Evolutionary conservation across 2,888 invertebrate species (phyloP).

Genomic region (Eueremaeus valkanovi): DNA sequence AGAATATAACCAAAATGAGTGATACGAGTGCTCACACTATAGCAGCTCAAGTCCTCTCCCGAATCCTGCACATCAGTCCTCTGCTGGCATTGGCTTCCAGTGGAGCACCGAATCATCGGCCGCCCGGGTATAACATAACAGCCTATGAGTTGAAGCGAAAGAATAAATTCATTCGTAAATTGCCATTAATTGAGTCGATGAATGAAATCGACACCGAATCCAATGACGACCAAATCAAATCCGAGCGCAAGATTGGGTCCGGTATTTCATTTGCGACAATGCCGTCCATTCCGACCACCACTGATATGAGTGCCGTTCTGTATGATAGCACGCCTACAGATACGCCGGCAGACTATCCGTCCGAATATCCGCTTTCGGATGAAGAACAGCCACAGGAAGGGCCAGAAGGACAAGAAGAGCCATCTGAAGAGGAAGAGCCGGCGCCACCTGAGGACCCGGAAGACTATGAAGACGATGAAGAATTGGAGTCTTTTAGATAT

Average conservation of each 20-base stretch:
- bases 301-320: not conserved
- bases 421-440: not conserved
- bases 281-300: not conserved
- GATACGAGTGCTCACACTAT: not conserved
- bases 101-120: not conserved
- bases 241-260: not conserved
- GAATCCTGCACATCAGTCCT: slow-evolving; percentile 1
- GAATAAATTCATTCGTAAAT: not conserved
- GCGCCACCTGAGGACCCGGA: not conserved
- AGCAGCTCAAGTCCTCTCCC: not conserved
- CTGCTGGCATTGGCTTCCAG: not conserved
- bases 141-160: not conserved
- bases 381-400: not conserved
- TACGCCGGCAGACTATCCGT: not conserved
- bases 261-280: not conserved
- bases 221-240: not conserved
- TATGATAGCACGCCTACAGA: not conserved
- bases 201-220: slow-evolving; percentile 21
- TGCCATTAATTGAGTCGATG: not conserved
- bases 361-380: not conserved
- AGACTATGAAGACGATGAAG: slow-evolving; percentile 23
- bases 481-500: slow-evolving; percentile 25
- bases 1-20: not conserved
- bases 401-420: not conserved
- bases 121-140: not conserved